Evolutionary conservation across 2,113 vertebrate genomes (phyloP), one percentile per base, ranked within the genome.

Genomic region (Oenanthe melanoleuca): DNA sequence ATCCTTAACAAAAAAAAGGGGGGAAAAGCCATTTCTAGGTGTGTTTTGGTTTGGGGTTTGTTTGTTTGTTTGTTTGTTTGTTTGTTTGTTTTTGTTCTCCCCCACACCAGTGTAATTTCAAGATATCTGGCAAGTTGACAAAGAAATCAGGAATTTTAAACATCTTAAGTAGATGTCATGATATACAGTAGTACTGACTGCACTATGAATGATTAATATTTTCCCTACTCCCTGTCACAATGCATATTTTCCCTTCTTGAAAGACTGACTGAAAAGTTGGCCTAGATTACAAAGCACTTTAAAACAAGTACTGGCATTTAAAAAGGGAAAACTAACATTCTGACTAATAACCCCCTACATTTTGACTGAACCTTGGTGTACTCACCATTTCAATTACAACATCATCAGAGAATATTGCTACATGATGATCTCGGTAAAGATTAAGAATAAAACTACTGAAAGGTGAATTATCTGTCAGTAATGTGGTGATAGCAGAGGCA

Each of bases 251-350:
- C 61, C 59, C 33, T 57, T 61, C 19, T 65, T 44, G 33, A 75
- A 89, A 91, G 37, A 64, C 24, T 66, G 64, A 67, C 37, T 92
- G 66, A 93, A 88, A 79, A 81, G 10, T 24, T 86, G 57, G 34
- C 49, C 42, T 63, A 86, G 38, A 94, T 92, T 97, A 78, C 47
- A 29, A 86, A 47, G 52, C 61, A 75, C 81, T 50, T 85, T 92
- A 84, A 97, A 97, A 97, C 31, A 61, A 95, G 89, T 22, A 92
- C 92, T 96, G 15, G 72, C 96, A 49, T 86, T 87, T 93, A 93
- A 73, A 88, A 79, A 79, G 50, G 78, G 38, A 91, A 91, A 84
- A 78, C 83, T 88, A 96, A 81, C 17, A 37, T 13, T 47, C 33
- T 92, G 63, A 83, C 89, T 84, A 95, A 86, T 70, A 86, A 64